Conservation (phyloP, 2,888 invertebrate genomes). For the Kryphioiulus occultus region DNA sequence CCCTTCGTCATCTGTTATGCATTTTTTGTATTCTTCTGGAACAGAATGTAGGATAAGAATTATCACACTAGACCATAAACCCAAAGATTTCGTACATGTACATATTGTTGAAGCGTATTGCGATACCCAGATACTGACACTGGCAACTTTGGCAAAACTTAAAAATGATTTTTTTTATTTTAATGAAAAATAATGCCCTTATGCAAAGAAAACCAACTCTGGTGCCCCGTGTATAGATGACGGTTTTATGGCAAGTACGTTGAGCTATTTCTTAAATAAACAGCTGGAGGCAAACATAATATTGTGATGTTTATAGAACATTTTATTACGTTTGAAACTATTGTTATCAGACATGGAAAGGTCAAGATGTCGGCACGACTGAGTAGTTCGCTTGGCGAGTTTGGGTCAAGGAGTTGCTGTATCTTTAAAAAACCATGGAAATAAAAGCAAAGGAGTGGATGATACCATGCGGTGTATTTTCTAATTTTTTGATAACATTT, state of each 20-base stretch:
- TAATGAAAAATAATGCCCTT: background rate
- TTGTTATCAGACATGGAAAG: constrained; percentile 7
- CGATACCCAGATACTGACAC: no score
- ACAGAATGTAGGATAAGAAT: no score
- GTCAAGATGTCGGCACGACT: background rate
- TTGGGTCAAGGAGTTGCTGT: background rate
- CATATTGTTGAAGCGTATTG: no score
- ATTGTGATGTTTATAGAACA: background rate
- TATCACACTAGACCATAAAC: no score
- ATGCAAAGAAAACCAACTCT: no score
- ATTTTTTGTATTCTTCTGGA: no score
- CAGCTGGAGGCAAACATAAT: background rate
- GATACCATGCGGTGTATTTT: no score
- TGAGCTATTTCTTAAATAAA: background rate
- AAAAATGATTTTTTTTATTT: background rate
- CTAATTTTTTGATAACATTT: no score
- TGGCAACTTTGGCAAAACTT: background rate
- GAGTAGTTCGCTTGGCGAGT: background rate
- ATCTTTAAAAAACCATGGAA: background rate
- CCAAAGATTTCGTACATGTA: no score
- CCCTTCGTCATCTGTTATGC: no score
- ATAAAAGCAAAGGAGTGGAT: no score
- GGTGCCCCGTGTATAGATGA: background rate
- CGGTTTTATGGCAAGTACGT: background rate
- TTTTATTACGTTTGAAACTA: background rate